These are phyloP conservation scores for Pyralis farinalis DNA, from an alignment of 2,888 invertebrate genomes.

Conservation along the genomic window DNA sequence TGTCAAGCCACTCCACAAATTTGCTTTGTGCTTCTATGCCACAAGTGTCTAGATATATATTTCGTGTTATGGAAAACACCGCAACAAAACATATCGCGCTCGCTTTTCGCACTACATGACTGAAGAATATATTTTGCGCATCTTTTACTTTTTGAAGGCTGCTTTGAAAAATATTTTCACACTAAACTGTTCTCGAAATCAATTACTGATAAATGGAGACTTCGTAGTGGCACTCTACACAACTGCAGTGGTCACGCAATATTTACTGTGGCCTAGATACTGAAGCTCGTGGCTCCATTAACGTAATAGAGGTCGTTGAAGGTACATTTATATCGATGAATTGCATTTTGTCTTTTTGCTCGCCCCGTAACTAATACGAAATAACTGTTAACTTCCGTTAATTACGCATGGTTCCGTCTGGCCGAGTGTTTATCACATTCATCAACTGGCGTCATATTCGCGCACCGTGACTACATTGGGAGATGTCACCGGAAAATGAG, in stretches of 20 bases:
- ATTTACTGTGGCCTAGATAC: conserved; percentile 39
- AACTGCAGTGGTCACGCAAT: conserved; percentile 47
- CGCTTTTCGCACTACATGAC: too few relatives aligned
- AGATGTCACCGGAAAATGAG: conserved; percentile 52
- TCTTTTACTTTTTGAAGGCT: too few relatives aligned
- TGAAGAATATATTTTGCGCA: too few relatives aligned
- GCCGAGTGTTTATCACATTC: conserved; percentile 46
- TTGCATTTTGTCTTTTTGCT: conserved; percentile 23
- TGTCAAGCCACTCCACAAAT: too few relatives aligned
- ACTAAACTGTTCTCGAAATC: conserved; percentile 3
- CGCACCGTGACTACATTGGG: conserved; percentile 57
- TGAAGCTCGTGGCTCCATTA: conserved; percentile 40
- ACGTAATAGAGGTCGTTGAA: conserved; percentile 37
- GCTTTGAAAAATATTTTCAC: too few relatives aligned
- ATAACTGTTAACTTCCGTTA: conserved; percentile 47
- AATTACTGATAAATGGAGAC: conserved; percentile 3
- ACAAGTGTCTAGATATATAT: too few relatives aligned
- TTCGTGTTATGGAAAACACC: too few relatives aligned
- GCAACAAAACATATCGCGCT: too few relatives aligned
- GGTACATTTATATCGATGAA: conserved; percentile 20
- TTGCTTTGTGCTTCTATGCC: too few relatives aligned
- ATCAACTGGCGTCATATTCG: conserved; percentile 34
- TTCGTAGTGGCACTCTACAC: conserved; percentile 8
- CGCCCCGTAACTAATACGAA: conserved; percentile 25
- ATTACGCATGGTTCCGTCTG: conserved; percentile 44